Evolutionary conservation across 2,888 invertebrate genomes (phyloP).

Genomic region (Nipponacmea schrenckii): DNA sequence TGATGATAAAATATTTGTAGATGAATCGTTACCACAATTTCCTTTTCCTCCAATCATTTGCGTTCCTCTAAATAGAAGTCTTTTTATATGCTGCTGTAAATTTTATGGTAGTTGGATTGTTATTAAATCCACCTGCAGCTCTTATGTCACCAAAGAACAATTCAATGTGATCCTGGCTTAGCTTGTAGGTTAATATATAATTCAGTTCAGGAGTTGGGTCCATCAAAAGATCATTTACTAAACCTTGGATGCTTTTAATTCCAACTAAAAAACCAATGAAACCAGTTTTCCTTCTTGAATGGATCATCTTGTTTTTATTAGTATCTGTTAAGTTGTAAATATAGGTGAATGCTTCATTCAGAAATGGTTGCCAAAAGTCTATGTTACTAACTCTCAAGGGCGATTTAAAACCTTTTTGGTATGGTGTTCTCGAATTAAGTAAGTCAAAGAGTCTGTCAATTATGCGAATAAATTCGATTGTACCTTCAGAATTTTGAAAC

Average conservation of each 20-base stretch:
- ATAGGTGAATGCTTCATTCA: not conserved
- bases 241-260: too few species aligned
- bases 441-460: not conserved
- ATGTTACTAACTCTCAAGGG: not conserved
- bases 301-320: not conserved
- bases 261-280: too few species aligned
- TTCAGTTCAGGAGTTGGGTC: too few species aligned
- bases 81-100: constrained; percentile 11
- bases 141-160: constrained; percentile 11
- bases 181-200: constrained; percentile 15
- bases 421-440: not conserved
- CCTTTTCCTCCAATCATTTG: too few species aligned
- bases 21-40: too few species aligned
- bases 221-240: too few species aligned
- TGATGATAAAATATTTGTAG: too few species aligned
- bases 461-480: not conserved
- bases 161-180: constrained; percentile 16
- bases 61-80: constrained; percentile 1
- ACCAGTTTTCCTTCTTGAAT: not conserved
- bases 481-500: not conserved
- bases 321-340: constrained; percentile 1
- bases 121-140: constrained; percentile 9
- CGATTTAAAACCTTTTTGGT: not conserved
- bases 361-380: not conserved
- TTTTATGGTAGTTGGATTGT: constrained; percentile 11